These are phyloP conservation scores for Drosophila paramelanica DNA, from an alignment of 2,888 invertebrate species.

Conservation along the genomic window DNA sequence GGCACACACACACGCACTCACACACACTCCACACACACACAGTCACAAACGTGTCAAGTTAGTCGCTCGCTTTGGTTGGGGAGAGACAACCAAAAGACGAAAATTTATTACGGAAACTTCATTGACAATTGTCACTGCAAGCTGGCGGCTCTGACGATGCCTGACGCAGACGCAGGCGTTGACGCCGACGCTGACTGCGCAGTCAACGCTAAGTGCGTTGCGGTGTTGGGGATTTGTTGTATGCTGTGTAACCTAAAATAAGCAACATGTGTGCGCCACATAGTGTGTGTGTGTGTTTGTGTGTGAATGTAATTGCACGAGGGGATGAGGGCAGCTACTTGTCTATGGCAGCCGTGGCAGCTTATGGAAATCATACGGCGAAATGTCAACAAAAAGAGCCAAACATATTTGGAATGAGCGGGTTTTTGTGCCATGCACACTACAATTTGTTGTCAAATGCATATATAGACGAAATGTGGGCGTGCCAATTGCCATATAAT, in stretches of 20 bases:
- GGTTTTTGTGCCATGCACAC: slow-evolving; percentile 58
- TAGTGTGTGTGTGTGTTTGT: slow-evolving; percentile 10
- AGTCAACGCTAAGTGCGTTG: slow-evolving; percentile 71
- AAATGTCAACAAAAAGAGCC: slow-evolving; percentile 71
- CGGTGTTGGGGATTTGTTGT: slow-evolving; percentile 77
- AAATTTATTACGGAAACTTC: slow-evolving; percentile 84
- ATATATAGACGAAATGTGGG: slow-evolving; percentile 46
- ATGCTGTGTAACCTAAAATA: slow-evolving; percentile 67
- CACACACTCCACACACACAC: slow-evolving; percentile 20
- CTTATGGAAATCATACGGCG: slow-evolving; percentile 78
- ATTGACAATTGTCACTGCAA: slow-evolving; percentile 83
- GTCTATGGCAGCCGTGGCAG: slow-evolving; percentile 73
- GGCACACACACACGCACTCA: slow-evolving; percentile 30
- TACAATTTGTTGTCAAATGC: slow-evolving; percentile 51
- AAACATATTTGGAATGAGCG: slow-evolving; percentile 68
- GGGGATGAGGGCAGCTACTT: slow-evolving; percentile 52
- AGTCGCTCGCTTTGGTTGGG: slow-evolving; percentile 53
- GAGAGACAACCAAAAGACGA: slow-evolving; percentile 71
- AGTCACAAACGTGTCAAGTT: slow-evolving; percentile 62
- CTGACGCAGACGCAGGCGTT: slow-evolving; percentile 29
- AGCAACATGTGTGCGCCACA: slow-evolving; percentile 68
- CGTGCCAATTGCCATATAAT: slow-evolving; percentile 55
- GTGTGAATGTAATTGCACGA: slow-evolving; percentile 30
- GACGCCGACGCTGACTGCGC: slow-evolving; percentile 26
- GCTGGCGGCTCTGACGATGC: slow-evolving; percentile 67